phyloP scores from a whole-genome alignment of 2,113 vertebrate species.

The Stegostoma tigrinum region DNA sequence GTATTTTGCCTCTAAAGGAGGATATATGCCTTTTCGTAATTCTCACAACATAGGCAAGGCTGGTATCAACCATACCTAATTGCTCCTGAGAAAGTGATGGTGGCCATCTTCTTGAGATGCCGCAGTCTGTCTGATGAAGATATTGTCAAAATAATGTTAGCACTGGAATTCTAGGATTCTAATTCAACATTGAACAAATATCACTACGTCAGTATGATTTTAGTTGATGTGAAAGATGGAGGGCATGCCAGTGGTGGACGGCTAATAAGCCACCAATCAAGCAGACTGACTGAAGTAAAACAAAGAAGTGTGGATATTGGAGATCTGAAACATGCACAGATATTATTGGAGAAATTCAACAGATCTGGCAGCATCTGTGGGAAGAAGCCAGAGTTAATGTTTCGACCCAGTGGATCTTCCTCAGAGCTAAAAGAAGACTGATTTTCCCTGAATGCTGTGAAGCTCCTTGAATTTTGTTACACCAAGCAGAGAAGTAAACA shows the following conservation, averaged over 20 bases:
- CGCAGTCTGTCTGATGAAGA: background rate
- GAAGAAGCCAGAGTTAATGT: no score
- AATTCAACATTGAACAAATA: background rate
- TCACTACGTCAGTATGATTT: background rate
- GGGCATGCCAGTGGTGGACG: background rate
- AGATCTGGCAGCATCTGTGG: no score
- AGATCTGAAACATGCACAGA: no score
- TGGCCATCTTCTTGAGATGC: background rate
- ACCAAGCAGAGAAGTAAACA: background rate
- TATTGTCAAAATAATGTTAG: background rate
- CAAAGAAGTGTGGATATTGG: no score
- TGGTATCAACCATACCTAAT: background rate
- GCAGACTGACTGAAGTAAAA: background rate
- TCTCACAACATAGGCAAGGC: background rate
- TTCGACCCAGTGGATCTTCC: no score
- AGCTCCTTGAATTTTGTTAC: background rate
- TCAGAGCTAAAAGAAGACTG: no score
- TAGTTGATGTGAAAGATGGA: background rate
- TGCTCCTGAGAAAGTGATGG: background rate
- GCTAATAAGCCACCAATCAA: background rate
- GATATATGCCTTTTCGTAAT: background rate
- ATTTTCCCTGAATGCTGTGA: background rate
- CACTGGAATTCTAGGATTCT: background rate
- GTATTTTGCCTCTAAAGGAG: background rate
- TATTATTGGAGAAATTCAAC: no score